Evolutionary conservation across 2,797 vertebrate species (phyloP).

Genomic region (Melanotaenia maccullochi): DNA sequence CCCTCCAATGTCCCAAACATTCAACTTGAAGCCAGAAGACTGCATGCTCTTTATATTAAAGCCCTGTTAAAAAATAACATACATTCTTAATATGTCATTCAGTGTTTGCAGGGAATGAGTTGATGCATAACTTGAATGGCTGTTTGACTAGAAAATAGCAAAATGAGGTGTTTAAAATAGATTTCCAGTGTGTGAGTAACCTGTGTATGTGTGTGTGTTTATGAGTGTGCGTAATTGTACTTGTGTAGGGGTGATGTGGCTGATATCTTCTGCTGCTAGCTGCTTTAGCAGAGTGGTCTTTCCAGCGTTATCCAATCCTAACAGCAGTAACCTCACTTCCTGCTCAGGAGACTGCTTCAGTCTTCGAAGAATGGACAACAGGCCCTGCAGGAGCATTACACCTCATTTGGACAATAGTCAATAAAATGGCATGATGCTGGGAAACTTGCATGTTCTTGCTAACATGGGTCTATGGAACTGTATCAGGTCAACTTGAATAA

Average conservation of each 20-base stretch:
- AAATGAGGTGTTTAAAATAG: not conserved
- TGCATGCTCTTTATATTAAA: conserved; percentile 89
- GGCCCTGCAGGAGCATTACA: conserved; percentile 82
- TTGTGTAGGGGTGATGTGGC: conserved; percentile 83
- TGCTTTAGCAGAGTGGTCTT: conserved; percentile 90
- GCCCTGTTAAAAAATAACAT: conserved; percentile 73
- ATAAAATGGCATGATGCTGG: not conserved
- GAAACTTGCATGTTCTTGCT: conserved; percentile 16
- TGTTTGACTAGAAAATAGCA: not conserved
- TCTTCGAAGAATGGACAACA: conserved; percentile 92
- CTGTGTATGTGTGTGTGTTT: conserved; percentile 1
- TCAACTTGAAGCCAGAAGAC: conserved; percentile 86
- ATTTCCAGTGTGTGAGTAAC: conserved; percentile 10
- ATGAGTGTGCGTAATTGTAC: conserved; percentile 49
- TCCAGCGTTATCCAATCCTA: conserved; percentile 95
- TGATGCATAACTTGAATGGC: not conserved
- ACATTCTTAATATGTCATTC: conserved; percentile 1
- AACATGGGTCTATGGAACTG: not conserved
- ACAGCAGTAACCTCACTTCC: conserved; percentile 92
- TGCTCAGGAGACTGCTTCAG: conserved; percentile 93
- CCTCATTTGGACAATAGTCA: conserved; percentile 11
- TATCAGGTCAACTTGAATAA: conserved; percentile 24
- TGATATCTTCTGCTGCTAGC: conserved; percentile 80
- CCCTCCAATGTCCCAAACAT: conserved; percentile 90
- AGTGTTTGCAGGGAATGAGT: not conserved